A percentile compares a stretch with the other conserved stretches of the same genome.
Evolutionary conservation across 2,888 invertebrate species (phyloP).

Genomic region (Ichneumon xanthorius): DNA sequence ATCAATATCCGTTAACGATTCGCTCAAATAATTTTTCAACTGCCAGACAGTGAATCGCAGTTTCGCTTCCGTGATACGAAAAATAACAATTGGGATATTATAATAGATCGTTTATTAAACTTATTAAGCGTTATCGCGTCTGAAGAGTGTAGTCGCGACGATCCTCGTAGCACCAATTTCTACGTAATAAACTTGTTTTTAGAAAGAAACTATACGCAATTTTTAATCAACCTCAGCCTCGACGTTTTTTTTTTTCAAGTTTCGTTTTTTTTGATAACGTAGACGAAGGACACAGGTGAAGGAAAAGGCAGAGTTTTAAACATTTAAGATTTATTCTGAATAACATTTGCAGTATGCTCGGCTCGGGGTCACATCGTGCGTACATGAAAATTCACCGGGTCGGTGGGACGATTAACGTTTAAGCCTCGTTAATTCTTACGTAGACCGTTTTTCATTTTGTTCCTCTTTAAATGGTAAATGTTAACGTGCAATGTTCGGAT

Average conservation of each 20-base stretch:
- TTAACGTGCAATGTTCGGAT: conserved; percentile 31
- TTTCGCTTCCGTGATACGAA: conserved; percentile 37
- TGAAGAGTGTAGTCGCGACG: conserved; percentile 75
- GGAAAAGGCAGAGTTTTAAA: conserved; percentile 66
- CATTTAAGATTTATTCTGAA: conserved; percentile 79
- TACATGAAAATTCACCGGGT: conserved; percentile 18
- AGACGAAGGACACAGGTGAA: conserved; percentile 26
- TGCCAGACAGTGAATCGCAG: conserved; percentile 38
- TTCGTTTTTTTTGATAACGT: neutral
- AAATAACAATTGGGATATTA: conserved; percentile 17
- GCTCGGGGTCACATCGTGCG: conserved; percentile 69
- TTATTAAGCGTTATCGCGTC: conserved; percentile 61
- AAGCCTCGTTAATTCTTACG: conserved; percentile 55
- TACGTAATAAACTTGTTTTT: conserved; percentile 82
- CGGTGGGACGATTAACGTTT: conserved; percentile 32
- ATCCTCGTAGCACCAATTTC: conserved; percentile 77
- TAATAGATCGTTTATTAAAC: conserved; percentile 35
- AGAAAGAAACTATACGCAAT: conserved; percentile 71
- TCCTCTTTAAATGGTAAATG: conserved; percentile 34
- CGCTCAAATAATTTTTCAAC: conserved; percentile 17
- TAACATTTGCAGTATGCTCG: conserved; percentile 73
- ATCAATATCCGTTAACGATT: conserved; percentile 14
- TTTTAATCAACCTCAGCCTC: conserved; percentile 3
- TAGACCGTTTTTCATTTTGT: conserved; percentile 64
- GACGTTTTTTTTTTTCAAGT: conserved; percentile 11